Evolutionary conservation across 2,797 vertebrate species (phyloP).

Genomic region (Schizothorax lantsangensis): DNA sequence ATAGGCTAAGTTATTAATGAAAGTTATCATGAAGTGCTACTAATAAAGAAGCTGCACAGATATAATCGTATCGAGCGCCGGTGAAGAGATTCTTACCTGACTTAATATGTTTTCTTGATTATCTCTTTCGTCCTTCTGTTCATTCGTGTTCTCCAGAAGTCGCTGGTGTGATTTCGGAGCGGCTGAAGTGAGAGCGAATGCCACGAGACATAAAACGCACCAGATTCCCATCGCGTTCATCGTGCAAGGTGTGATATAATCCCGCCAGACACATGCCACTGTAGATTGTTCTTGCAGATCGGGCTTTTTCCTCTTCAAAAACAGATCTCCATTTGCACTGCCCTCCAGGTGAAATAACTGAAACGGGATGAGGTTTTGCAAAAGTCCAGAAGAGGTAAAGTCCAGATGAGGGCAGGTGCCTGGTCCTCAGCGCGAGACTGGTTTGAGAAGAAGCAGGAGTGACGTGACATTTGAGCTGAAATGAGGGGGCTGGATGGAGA

Average conservation of each 20-base stretch:
- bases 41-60: background rate
- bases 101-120: conserved; percentile 85
- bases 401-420: conserved; percentile 41
- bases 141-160: conserved; percentile 41
- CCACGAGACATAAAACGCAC: conserved; percentile 63
- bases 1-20: background rate
- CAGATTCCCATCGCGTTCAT: conserved; percentile 58
- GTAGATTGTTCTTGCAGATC: background rate
- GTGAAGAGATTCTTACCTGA: conserved; percentile 77
- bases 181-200: conserved; percentile 59
- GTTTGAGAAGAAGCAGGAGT: conserved; percentile 10
- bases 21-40: conserved; percentile 7
- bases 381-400: conserved; percentile 1
- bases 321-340: conserved; percentile 18
- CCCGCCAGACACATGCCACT: background rate
- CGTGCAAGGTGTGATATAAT: conserved; percentile 13
- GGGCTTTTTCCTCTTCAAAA: conserved; percentile 1
- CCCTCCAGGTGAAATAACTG: conserved; percentile 1
- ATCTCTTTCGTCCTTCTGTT: conserved; percentile 74
- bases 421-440: conserved; percentile 12
- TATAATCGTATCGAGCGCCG: background rate
- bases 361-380: background rate
- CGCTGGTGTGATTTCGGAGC: conserved; percentile 60
- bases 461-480: conserved; percentile 17
- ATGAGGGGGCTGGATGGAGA: conserved; percentile 43